Evolutionary conservation across 2,797 vertebrate species (phyloP).

Genomic region (Phoeniculus purpureus): DNA sequence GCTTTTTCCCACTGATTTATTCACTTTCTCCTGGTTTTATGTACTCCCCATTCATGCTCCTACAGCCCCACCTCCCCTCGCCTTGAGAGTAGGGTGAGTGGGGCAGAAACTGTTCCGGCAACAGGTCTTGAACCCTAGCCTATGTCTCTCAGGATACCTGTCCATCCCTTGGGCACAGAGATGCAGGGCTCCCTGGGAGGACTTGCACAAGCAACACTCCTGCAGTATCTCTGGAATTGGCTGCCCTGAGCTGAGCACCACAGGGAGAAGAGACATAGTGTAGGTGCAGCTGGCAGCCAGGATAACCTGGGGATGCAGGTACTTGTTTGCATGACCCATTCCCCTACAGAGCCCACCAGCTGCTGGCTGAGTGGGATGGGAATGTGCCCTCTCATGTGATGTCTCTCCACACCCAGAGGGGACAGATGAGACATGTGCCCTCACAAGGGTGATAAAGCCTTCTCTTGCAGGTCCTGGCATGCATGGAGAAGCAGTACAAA

Average conservation of each 20-base stretch:
- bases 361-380: background rate
- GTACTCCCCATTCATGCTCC: background rate
- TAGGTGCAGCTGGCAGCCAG: background rate
- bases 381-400: background rate
- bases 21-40: background rate
- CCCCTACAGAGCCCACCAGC: background rate
- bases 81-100: background rate
- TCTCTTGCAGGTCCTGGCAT: background rate
- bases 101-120: background rate
- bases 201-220: background rate
- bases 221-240: background rate
- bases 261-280: background rate
- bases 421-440: background rate
- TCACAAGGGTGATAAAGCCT: background rate
- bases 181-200: no score
- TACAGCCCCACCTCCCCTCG: background rate
- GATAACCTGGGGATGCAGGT: background rate
- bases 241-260: background rate
- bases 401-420: background rate
- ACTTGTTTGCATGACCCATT: background rate
- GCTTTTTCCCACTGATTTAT: background rate
- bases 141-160: rapidly evolving
- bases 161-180: background rate
- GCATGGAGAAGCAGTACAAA: background rate
- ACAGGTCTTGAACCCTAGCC: background rate